phyloP scores from a whole-genome alignment of 2,888 invertebrate genomes.

The Theristus sp. region DNA sequence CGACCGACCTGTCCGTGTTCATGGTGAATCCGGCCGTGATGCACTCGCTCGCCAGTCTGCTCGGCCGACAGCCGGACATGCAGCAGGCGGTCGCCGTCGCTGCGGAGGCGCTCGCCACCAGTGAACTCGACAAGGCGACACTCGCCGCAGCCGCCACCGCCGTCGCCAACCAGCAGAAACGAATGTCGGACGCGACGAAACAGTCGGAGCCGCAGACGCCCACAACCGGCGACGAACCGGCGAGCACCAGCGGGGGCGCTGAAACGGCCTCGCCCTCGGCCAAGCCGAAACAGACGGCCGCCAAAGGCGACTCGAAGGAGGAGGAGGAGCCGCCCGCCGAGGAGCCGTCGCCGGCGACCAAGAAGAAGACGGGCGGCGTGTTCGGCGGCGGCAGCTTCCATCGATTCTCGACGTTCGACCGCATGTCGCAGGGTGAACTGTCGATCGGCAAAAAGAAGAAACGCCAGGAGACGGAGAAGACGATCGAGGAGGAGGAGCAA shows the following conservation, averaged over 20 bases:
- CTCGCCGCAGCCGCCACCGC: neutral
- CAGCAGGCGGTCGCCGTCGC: neutral
- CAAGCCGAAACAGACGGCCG: neutral
- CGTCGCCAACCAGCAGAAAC: neutral
- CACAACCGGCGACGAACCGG: neutral
- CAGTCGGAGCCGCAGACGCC: neutral
- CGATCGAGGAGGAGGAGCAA: neutral
- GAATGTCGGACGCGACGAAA: neutral
- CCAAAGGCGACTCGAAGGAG: neutral
- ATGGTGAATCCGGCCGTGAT: slow-evolving; percentile 1
- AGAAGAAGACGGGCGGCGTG: neutral
- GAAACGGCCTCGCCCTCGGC: neutral
- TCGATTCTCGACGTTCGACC: neutral
- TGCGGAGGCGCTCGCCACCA: neutral
- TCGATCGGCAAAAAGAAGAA: neutral
- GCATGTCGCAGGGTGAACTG: neutral
- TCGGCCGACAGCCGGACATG: neutral
- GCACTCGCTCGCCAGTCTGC: neutral
- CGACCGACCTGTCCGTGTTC: neutral
- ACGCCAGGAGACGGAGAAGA: neutral
- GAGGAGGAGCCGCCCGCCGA: neutral
- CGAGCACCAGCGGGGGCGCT: neutral
- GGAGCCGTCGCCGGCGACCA: neutral
- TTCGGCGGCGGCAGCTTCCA: neutral
- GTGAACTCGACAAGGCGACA: neutral